These are phyloP conservation scores for Prorops nasuta DNA, from an alignment of 1,140 invertebrate species.

Conservation along the genomic window DNA sequence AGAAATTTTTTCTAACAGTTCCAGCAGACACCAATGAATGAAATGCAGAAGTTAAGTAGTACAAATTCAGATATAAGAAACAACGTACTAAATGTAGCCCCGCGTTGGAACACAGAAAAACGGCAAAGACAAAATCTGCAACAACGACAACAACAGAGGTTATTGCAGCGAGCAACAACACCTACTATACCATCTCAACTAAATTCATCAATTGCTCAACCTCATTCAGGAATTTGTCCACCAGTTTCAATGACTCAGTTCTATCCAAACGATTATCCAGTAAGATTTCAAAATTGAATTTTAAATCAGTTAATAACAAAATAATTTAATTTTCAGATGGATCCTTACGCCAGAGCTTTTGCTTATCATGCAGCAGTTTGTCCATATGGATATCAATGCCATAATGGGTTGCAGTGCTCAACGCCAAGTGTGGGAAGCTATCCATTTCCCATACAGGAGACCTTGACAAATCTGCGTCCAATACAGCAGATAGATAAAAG, in stretches of 20 bases:
- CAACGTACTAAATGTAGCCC: constrained; percentile 23
- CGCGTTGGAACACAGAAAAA: constrained; percentile 27
- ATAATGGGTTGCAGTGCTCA: not conserved
- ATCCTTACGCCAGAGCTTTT: constrained; percentile 27
- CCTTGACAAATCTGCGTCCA: constrained; percentile 2
- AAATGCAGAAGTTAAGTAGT: constrained; percentile 18
- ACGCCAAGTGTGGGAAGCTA: not conserved
- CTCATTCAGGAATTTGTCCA: not conserved
- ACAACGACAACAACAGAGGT: constrained; percentile 18
- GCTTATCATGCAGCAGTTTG: constrained; percentile 26
- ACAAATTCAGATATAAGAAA: constrained; percentile 17
- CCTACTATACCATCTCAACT: constrained; percentile 10
- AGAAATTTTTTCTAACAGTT: not conserved
- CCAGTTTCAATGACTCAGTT: constrained; percentile 12
- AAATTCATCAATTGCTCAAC: constrained; percentile 16
- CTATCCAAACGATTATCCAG: constrained; percentile 35
- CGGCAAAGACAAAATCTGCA: constrained; percentile 19
- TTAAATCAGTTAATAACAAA: not conserved
- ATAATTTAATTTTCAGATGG: constrained; percentile 25
- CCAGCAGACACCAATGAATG: constrained; percentile 12
- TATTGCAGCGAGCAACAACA: constrained; percentile 14
- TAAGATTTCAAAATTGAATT: constrained; percentile 17
- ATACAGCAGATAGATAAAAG: constrained; percentile 17
- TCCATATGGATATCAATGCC: constrained; percentile 10
- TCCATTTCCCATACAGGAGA: constrained; percentile 18